Evolutionary conservation across 1,140 invertebrate genomes (phyloP).

Genomic region (Tachypleus tridentatus): DNA sequence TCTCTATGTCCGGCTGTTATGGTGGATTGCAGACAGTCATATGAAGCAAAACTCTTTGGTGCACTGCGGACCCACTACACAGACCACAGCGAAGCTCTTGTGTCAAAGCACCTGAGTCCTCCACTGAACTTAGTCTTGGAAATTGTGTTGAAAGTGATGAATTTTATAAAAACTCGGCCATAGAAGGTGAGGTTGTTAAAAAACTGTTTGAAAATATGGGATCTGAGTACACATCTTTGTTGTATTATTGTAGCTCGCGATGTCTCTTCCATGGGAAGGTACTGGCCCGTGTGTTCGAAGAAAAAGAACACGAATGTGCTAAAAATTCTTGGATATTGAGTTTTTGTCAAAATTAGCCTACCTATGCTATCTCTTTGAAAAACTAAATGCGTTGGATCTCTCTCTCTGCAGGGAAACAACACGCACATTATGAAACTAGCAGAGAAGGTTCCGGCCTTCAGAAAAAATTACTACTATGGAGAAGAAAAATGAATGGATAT

Average conservation of each 20-base stretch:
- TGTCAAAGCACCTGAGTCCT: neutral
- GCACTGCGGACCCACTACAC: neutral
- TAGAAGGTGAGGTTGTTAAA: neutral
- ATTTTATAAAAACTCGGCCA: neutral
- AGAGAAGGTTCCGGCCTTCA: neutral
- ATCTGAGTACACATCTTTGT: neutral
- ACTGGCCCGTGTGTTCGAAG: neutral
- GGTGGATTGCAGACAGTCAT: neutral
- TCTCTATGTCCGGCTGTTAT: neutral
- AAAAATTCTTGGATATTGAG: neutral
- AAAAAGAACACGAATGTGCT: neutral
- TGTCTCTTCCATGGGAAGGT: neutral
- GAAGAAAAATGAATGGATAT: no score
- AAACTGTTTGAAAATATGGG: neutral
- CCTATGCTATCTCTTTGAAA: neutral
- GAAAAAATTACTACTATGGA: no score
- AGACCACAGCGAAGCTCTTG: neutral
- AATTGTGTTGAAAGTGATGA: neutral
- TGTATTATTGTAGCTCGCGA: constrained; percentile 1
- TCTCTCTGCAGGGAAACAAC: neutral
- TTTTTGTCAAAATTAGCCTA: constrained; percentile 2
- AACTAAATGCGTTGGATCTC: neutral
- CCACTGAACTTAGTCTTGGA: neutral
- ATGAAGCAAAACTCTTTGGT: neutral
- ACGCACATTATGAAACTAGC: neutral